Percentiles rank a stretch among this genome's conserved stretches.
Evolutionary conservation across 2,113 vertebrate species (phyloP).

Genomic region (Erythrocercus mccallii): DNA sequence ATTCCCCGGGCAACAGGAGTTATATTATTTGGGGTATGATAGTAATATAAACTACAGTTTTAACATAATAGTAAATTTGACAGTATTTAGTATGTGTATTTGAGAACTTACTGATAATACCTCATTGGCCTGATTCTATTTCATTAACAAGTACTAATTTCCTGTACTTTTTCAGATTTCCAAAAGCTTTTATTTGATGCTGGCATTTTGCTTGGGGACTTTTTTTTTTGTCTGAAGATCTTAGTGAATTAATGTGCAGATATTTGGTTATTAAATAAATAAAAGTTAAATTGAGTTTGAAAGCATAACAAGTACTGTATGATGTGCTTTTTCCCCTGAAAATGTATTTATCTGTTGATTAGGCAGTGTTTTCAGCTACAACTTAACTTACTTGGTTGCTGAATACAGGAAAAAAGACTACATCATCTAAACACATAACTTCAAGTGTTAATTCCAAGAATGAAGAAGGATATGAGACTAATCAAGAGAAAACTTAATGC

Average conservation of each 20-base stretch:
- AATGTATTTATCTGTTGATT: background rate
- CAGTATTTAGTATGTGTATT: background rate
- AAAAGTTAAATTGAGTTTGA: background rate
- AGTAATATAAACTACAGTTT: background rate
- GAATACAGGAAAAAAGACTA: background rate
- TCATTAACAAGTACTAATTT: background rate
- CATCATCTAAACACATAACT: slow-evolving; percentile 25
- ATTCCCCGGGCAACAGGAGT: background rate
- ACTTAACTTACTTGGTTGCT: background rate
- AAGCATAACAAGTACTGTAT: background rate
- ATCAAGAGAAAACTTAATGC: slow-evolving; percentile 72
- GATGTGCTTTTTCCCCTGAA: background rate
- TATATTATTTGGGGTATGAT: background rate
- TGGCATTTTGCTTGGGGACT: background rate
- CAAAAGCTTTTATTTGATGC: background rate
- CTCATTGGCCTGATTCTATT: background rate
- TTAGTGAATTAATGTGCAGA: background rate
- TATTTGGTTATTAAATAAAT: background rate
- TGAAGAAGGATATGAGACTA: slow-evolving; percentile 58
- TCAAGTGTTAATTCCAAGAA: slow-evolving; percentile 56
- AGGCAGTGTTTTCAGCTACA: background rate
- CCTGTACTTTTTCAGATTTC: background rate
- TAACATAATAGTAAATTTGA: background rate
- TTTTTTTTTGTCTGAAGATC: background rate
- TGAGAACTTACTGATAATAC: background rate